Evolutionary conservation across 2,888 invertebrate species (phyloP).

Genomic region (Axea sp.): DNA sequence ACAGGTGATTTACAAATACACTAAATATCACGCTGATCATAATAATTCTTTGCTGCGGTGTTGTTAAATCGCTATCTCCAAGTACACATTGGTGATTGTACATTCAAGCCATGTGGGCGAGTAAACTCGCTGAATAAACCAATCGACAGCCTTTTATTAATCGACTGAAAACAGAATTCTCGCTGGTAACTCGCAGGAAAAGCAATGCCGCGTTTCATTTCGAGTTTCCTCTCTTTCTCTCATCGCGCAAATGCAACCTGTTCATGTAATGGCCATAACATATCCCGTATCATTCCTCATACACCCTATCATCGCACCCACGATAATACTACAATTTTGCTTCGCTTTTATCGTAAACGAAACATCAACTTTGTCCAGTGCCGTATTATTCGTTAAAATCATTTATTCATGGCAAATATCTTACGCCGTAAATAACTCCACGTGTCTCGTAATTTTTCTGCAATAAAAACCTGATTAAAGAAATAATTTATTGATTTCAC

Average conservation of each 20-base stretch:
- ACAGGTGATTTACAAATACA: too few species aligned
- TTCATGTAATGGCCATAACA: slow-evolving; percentile 47
- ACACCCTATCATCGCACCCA: slow-evolving; percentile 40
- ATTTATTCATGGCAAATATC: slow-evolving; percentile 33
- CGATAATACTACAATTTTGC: slow-evolving; percentile 54
- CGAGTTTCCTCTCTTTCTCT: slow-evolving; percentile 10
- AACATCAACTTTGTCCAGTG: slow-evolving; percentile 29
- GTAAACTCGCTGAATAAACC: slow-evolving; percentile 61
- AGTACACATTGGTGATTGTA: slow-evolving; percentile 12
- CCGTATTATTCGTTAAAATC: slow-evolving; percentile 24
- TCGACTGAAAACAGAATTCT: slow-evolving; percentile 55
- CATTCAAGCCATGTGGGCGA: slow-evolving; percentile 24
- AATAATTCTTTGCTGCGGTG: slow-evolving; percentile 6
- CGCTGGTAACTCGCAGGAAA: slow-evolving; percentile 26
- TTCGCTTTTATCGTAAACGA: slow-evolving; percentile 37
- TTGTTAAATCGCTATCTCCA: slow-evolving; percentile 21
- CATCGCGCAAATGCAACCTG: slow-evolving; percentile 33
- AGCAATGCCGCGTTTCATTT: slow-evolving; percentile 41
- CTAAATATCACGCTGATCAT: too few species aligned
- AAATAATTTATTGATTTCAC: too few species aligned
- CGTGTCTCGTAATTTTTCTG: slow-evolving; percentile 25
- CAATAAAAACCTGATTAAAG: too few species aligned
- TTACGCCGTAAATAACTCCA: slow-evolving; percentile 31
- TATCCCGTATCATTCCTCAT: slow-evolving; percentile 45
- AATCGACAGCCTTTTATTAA: slow-evolving; percentile 64